Percentiles rank a stretch among this genome's conserved stretches.
These are phyloP conservation scores for Drosophila persimilis DNA, from an alignment of 1,140 invertebrate species.

Conservation along the genomic window DNA sequence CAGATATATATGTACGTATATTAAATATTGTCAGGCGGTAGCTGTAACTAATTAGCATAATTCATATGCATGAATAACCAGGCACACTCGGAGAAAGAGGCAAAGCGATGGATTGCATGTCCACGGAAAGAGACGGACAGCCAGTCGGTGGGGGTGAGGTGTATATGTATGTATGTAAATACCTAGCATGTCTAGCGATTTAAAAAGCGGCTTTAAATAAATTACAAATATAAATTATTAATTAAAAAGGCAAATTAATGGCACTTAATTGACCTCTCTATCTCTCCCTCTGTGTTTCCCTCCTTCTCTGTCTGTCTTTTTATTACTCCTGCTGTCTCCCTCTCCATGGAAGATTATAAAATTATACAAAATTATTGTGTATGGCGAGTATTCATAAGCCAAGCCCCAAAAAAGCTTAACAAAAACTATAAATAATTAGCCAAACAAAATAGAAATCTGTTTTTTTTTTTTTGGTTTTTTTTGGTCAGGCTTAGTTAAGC, in stretches of 20 bases:
- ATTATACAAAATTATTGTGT: slow-evolving; percentile 17
- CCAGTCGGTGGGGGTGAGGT: not conserved
- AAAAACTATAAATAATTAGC: slow-evolving; percentile 47
- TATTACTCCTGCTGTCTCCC: slow-evolving; percentile 7
- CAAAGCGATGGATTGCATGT: not conserved
- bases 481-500: slow-evolving; percentile 31
- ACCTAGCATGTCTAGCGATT: slow-evolving; percentile 16
- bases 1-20: slow-evolving; percentile 15
- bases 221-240: slow-evolving; percentile 67
- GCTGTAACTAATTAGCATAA: slow-evolving; percentile 79
- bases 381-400: slow-evolving; percentile 21
- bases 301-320: not conserved
- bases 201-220: slow-evolving; percentile 67
- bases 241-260: slow-evolving; percentile 72
- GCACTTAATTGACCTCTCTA: slow-evolving; percentile 41
- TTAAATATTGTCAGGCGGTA: slow-evolving; percentile 40
- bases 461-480: slow-evolving; percentile 12
- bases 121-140: slow-evolving; percentile 2
- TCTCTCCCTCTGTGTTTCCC: slow-evolving; percentile 9
- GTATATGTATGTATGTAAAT: no score
- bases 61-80: slow-evolving; percentile 67
- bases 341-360: slow-evolving; percentile 21
- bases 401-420: slow-evolving; percentile 46
- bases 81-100: slow-evolving; percentile 13
- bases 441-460: slow-evolving; percentile 53